Conservation (phyloP, 2,797 vertebrate genomes). For the Lerista edwardsae region DNA sequence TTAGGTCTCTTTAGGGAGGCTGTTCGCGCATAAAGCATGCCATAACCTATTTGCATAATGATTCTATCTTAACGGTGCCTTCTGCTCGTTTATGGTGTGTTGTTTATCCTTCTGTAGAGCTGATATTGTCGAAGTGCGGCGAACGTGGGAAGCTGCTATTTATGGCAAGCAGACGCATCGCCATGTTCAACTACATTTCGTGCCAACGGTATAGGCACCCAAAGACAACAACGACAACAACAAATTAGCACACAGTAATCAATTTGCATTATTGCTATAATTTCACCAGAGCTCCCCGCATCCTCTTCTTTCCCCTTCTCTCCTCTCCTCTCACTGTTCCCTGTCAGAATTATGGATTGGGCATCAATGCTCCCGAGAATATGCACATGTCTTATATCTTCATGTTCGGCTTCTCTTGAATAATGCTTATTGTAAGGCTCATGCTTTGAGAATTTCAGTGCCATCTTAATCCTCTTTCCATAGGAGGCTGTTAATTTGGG, state of each 20-base stretch:
- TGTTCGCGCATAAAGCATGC: conserved; percentile 78
- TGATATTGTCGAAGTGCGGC: conserved; percentile 69
- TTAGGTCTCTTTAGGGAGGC: conserved; percentile 79
- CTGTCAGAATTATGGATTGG: not conserved
- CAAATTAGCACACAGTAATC: conserved; percentile 52
- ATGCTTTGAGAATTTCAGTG: no score
- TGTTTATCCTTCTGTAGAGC: conserved; percentile 75
- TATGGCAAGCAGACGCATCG: conserved; percentile 64
- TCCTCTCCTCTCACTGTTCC: not conserved
- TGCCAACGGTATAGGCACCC: conserved; percentile 15
- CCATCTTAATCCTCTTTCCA: no score
- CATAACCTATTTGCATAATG: conserved; percentile 82
- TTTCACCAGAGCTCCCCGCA: not conserved
- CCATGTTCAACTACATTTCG: conserved; percentile 50
- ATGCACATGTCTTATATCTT: no score
- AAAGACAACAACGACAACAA: conserved; percentile 65
- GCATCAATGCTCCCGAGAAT: no score
- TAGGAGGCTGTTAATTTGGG: no score
- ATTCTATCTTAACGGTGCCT: conserved; percentile 79
- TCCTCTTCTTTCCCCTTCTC: no score
- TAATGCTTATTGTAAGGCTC: no score
- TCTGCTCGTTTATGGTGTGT: conserved; percentile 79
- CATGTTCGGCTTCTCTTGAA: no score
- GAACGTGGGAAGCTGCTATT: conserved; percentile 71
- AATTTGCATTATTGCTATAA: conserved; percentile 20